These are phyloP conservation scores for Macrocentrus cingulum DNA, from an alignment of 1,140 invertebrate species.

Conservation along the genomic window DNA sequence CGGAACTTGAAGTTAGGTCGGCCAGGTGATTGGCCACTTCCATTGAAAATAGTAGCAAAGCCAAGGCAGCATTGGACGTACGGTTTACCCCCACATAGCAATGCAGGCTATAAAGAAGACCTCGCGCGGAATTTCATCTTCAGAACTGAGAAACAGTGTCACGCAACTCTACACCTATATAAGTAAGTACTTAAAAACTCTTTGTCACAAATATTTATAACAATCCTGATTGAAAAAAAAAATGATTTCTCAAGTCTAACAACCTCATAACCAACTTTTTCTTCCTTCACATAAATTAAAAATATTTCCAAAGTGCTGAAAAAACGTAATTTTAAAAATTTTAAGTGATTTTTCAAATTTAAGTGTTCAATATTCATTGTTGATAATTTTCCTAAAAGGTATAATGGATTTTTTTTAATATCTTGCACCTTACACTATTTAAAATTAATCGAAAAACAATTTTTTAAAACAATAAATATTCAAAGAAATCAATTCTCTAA, in stretches of 20 bases:
- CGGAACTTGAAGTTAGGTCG: not conserved
- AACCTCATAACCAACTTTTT: too few species aligned
- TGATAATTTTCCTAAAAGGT: too few species aligned
- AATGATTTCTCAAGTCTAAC: not conserved
- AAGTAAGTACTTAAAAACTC: slow-evolving; percentile 52
- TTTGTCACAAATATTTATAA: slow-evolving; percentile 13
- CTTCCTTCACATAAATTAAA: too few species aligned
- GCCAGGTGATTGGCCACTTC: slow-evolving; percentile 41
- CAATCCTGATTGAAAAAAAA: not conserved
- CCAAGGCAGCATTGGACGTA: slow-evolving; percentile 42
- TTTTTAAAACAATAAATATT: too few species aligned
- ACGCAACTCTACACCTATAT: slow-evolving; percentile 47
- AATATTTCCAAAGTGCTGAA: too few species aligned
- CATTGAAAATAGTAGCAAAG: slow-evolving; percentile 50
- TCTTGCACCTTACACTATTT: too few species aligned
- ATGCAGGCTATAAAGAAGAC: slow-evolving; percentile 57
- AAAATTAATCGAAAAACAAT: too few species aligned
- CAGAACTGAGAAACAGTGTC: slow-evolving; percentile 57
- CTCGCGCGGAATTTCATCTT: slow-evolving; percentile 55
- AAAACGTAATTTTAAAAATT: too few species aligned
- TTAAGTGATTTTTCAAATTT: too few species aligned
- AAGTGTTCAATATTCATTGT: too few species aligned
- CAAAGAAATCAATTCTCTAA: too few species aligned
- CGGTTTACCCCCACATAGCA: slow-evolving; percentile 47
- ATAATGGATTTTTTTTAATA: too few species aligned